These are phyloP conservation scores for Elysia crispata DNA, from an alignment of 2,888 invertebrate genomes.

Conservation along the genomic window DNA sequence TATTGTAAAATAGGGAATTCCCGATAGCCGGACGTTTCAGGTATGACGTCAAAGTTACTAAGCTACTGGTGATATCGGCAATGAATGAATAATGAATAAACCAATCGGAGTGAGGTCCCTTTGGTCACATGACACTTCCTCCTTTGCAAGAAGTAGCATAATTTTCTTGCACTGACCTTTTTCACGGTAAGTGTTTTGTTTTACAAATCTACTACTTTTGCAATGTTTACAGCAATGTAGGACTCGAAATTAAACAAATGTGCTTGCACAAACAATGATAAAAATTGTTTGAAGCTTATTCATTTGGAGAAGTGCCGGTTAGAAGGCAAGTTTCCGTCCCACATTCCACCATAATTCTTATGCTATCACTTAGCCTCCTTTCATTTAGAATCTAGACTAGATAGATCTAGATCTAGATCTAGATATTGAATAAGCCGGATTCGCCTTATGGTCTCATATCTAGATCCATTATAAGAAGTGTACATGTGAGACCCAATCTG, in stretches of 20 bases:
- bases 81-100: constrained; percentile 54
- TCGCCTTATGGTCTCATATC: too few relatives aligned
- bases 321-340: not conserved
- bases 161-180: constrained; percentile 31
- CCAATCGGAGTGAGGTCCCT: constrained; percentile 53
- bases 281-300: too few relatives aligned
- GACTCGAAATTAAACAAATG: too few relatives aligned
- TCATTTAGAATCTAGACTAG: too few relatives aligned
- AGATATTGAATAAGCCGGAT: too few relatives aligned
- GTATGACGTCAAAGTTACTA: constrained; percentile 54
- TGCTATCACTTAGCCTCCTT: too few relatives aligned
- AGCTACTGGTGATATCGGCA: constrained; percentile 51
- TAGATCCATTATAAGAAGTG: too few relatives aligned
- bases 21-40: constrained; percentile 26
- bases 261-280: too few relatives aligned
- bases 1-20: constrained; percentile 41
- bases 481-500: too few relatives aligned
- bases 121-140: constrained; percentile 55
- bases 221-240: too few relatives aligned
- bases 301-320: not conserved
- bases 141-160: constrained; percentile 26
- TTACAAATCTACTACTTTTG: too few relatives aligned
- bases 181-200: constrained; percentile 33
- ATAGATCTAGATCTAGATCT: too few relatives aligned
- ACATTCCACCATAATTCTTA: not conserved